These are phyloP conservation scores for Cosmia trapezina DNA, from an alignment of 2,888 invertebrate genomes.

Conservation along the genomic window DNA sequence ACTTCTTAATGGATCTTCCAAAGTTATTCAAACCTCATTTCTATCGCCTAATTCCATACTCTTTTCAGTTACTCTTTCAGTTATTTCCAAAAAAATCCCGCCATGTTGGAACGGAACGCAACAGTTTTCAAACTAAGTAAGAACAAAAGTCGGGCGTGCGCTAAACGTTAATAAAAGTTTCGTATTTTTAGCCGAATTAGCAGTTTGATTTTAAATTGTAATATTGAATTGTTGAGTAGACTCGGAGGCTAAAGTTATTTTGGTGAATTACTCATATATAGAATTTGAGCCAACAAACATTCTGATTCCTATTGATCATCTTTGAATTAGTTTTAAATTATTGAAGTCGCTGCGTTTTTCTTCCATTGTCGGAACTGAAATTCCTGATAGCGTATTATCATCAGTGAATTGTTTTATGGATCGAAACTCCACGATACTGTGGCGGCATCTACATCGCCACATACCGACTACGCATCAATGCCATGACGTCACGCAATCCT, in stretches of 20 bases:
- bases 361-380: background rate
- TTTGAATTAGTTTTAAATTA: background rate
- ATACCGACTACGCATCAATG: too few relatives aligned
- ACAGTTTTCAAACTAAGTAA: constrained; percentile 57
- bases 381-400: background rate
- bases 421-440: too few relatives aligned
- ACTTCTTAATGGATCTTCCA: background rate
- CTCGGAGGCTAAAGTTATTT: background rate
- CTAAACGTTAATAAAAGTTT: constrained; percentile 51
- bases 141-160: constrained; percentile 50
- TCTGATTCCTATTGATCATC: too few relatives aligned
- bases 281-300: too few relatives aligned
- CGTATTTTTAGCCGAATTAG: constrained; percentile 33
- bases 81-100: constrained; percentile 28
- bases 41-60: background rate
- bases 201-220: constrained; percentile 47
- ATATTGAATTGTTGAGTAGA: constrained; percentile 24
- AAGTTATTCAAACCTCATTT: background rate
- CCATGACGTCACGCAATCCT: too few relatives aligned
- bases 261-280: background rate
- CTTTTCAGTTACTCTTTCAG: constrained; percentile 26
- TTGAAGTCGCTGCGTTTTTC: background rate
- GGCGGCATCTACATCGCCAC: too few relatives aligned
- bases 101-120: constrained; percentile 27
- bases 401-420: background rate